These are phyloP conservation scores for Heterochromis multidens DNA, from an alignment of 2,113 vertebrate genomes.

Conservation along the genomic window DNA sequence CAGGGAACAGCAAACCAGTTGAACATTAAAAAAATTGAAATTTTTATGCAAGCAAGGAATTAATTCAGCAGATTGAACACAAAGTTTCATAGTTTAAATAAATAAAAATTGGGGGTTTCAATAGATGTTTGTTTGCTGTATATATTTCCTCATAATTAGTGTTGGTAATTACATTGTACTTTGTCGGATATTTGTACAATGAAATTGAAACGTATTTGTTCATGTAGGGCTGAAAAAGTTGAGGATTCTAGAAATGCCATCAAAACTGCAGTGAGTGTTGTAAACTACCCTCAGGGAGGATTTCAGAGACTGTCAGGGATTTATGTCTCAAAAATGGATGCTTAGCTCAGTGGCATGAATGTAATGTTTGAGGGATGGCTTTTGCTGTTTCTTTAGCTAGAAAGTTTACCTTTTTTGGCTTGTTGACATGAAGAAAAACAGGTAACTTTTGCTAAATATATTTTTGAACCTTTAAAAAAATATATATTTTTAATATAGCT, in stretches of 20 bases:
- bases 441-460: neutral
- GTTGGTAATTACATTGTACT: neutral
- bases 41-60: neutral
- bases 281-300: no score
- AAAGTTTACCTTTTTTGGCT: neutral
- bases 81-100: neutral
- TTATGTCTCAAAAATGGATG: neutral
- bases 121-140: neutral
- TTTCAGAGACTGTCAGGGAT: no score
- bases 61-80: neutral
- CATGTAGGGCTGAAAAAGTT: neutral
- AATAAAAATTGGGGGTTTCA: neutral
- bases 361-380: accelerated
- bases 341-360: neutral
- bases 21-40: neutral
- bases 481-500: neutral
- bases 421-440: neutral
- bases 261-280: no score
- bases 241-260: no score
- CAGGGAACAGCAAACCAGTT: neutral
- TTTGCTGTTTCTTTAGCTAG: neutral
- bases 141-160: neutral
- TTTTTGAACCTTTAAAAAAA: neutral
- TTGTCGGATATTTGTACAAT: neutral
- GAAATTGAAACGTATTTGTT: neutral